These are phyloP conservation scores for Pectinophora gossypiella DNA, from an alignment of 1,140 invertebrate genomes.

Conservation along the genomic window DNA sequence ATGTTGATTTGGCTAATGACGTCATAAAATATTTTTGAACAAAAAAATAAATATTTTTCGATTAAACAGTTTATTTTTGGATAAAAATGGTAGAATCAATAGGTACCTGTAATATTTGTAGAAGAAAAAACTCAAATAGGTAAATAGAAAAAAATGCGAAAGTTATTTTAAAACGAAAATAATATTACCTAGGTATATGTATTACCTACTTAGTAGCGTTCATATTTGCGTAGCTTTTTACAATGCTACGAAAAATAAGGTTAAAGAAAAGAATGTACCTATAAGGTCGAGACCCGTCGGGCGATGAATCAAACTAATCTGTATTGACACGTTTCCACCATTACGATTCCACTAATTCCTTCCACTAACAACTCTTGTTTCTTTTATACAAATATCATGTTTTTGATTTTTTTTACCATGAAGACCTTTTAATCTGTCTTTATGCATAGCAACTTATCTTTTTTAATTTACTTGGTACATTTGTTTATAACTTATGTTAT, in stretches of 20 bases:
- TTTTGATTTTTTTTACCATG: constrained; percentile 32
- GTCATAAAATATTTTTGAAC: not conserved
- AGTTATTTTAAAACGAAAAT: no score
- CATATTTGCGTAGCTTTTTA: not conserved
- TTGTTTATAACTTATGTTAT: no score
- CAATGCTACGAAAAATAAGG: not conserved
- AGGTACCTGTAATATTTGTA: no score
- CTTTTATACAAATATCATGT: constrained; percentile 37
- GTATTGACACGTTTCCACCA: constrained; percentile 69
- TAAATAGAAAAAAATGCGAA: no score
- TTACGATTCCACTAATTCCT: constrained; percentile 60
- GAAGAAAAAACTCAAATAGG: no score
- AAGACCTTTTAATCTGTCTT: not conserved
- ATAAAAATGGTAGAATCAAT: no score
- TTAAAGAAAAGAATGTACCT: not conserved
- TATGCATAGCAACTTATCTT: no score
- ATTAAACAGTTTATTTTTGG: no score
- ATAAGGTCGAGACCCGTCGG: constrained; percentile 26
- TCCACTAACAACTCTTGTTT: constrained; percentile 34
- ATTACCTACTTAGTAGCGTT: no score
- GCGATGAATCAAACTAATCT: constrained; percentile 46
- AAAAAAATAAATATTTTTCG: no score
- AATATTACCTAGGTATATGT: no score
- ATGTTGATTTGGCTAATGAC: constrained; percentile 24
- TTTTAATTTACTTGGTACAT: no score